Base-by-base conservation (phyloP, 1,140 invertebrate species). In the Anthonomus grandis region DNA sequence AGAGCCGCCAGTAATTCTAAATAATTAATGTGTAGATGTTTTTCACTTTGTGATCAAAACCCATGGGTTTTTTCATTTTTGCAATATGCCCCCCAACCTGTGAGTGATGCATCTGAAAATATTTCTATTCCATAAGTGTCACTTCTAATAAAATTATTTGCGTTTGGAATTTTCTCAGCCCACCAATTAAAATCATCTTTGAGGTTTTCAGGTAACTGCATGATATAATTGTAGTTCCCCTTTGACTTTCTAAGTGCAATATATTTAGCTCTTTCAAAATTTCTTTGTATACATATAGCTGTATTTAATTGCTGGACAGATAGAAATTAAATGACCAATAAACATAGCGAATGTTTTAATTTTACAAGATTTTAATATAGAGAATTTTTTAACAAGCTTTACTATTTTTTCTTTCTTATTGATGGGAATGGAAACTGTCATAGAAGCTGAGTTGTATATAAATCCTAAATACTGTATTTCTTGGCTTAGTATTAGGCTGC, bases 81-180 rank as follows among this genome's bases (percentile, higher is more conserved):
- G n/a, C n/a, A n/a, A n/a, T n/a, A n/a, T n/a, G n/a, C n/a, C 64
- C 64, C 65, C 70, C 70, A 8, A 67, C 69, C 4, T 62, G 49
- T 6, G 36, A 12, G n/a, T 63, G 70, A 4, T n/a, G n/a, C n/a
- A n/a, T n/a, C n/a, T n/a, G n/a, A n/a, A n/a, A n/a, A n/a, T n/a
- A n/a, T n/a, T n/a, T n/a, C n/a, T n/a, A n/a, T n/a, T n/a, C n/a
- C n/a, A n/a, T n/a, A n/a, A n/a, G n/a, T n/a, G n/a, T n/a, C n/a
- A n/a, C n/a, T n/a, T n/a, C n/a, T n/a, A n/a, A n/a, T n/a, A n/a
- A n/a, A n/a, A n/a, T n/a, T n/a, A n/a, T n/a, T n/a, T n/a, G n/a
- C n/a, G n/a, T n/a, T n/a, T n/a, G n/a, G n/a, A n/a, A n/a, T n/a
- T n/a, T n/a, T n/a, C n/a, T n/a, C n/a, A n/a, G n/a, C n/a, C 64